A percentile compares a stretch with the other conserved stretches of the same genome.
phyloP scores from a whole-genome alignment of 2,113 vertebrate genomes.

The Nothoprocta pentlandii region DNA sequence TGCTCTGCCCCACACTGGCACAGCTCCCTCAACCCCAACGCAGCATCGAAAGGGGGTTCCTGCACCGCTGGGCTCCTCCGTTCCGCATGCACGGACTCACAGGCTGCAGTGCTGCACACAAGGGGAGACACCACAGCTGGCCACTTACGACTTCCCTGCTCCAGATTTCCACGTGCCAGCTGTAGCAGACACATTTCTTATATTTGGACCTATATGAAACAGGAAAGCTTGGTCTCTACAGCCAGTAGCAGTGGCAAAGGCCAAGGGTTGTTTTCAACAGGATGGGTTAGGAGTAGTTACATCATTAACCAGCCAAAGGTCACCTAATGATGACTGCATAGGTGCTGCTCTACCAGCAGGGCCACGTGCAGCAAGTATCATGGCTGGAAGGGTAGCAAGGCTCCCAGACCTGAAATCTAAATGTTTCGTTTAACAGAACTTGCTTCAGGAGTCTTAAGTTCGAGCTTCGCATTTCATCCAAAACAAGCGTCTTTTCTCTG shows the following conservation, averaged over 20 bases:
- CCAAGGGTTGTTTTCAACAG: neutral
- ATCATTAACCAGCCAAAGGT: constrained; percentile 48
- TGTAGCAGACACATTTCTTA: neutral
- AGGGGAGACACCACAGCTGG: fast-evolving
- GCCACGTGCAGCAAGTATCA: fast-evolving
- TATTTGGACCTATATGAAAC: neutral
- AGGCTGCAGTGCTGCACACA: fast-evolving
- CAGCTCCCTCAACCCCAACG: neutral
- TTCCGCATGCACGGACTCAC: neutral
- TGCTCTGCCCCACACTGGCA: neutral
- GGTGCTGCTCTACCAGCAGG: neutral
- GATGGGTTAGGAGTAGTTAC: neutral
- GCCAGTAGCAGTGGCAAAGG: neutral
- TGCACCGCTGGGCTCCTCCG: neutral
- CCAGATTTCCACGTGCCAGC: neutral
- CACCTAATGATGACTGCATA: neutral
- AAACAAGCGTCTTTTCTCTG: neutral
- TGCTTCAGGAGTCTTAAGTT: neutral
- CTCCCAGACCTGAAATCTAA: neutral
- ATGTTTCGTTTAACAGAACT: neutral
- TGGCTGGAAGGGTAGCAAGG: neutral
- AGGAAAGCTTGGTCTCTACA: neutral
- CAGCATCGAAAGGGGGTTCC: neutral
- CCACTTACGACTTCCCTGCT: neutral
- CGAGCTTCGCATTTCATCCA: neutral